Evolutionary conservation across 2,888 invertebrate species (phyloP).

Genomic region (Tetranychus truncatus): DNA sequence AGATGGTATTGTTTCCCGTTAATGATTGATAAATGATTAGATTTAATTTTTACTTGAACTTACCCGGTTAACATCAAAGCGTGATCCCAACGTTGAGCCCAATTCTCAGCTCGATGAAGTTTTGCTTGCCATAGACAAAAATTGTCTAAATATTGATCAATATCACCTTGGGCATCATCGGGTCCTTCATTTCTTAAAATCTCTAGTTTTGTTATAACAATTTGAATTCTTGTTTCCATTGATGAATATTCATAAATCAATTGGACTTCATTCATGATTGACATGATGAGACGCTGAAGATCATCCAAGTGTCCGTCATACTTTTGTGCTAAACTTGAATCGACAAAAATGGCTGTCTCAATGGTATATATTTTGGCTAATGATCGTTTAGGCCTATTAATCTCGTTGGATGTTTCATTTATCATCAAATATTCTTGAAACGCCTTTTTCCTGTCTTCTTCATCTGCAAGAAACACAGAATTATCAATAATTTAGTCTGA

Average conservation of each 20-base stretch:
- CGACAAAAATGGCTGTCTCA: slow-evolving; percentile 31
- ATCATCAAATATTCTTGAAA: slow-evolving; percentile 9
- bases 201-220: slow-evolving; percentile 30
- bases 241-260: slow-evolving; percentile 30
- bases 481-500: background rate
- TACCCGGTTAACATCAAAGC: slow-evolving; percentile 31
- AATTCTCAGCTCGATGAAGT: slow-evolving; percentile 22
- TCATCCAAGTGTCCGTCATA: slow-evolving; percentile 24
- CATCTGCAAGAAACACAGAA: slow-evolving; percentile 6
- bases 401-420: background rate
- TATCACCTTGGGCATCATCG: slow-evolving; percentile 29
- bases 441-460: slow-evolving; percentile 16
- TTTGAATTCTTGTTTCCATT: slow-evolving; percentile 29
- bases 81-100: slow-evolving; percentile 32
- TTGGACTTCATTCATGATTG: slow-evolving; percentile 28
- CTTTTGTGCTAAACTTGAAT: slow-evolving; percentile 28
- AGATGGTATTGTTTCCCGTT: too few relatives aligned
- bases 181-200: slow-evolving; percentile 29
- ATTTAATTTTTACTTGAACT: background rate
- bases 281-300: slow-evolving; percentile 22
- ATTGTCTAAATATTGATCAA: slow-evolving; percentile 31
- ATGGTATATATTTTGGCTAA: slow-evolving; percentile 23
- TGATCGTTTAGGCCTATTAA: background rate
- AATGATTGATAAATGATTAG: background rate
- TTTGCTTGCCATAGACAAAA: slow-evolving; percentile 31